Base-by-base conservation (phyloP, 2,113 vertebrate genomes). In the Lanius collurio region DNA sequence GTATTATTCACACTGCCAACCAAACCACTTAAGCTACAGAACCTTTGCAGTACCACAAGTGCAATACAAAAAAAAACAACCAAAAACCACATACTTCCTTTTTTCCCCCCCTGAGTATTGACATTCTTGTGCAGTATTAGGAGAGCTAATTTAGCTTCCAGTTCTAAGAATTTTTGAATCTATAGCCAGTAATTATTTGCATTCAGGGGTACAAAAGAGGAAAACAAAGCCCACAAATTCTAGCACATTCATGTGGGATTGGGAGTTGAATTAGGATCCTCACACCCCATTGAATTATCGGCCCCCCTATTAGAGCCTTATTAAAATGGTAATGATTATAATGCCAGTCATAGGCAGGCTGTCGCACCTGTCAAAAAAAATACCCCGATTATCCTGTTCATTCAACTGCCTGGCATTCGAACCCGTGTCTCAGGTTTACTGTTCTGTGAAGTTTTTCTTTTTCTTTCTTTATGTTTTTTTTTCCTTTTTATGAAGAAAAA, bases 151-250 rank as follows among this genome's bases (percentile, higher is more conserved):
- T 98, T 98, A 98, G 98, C 98, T 98, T 98, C 98, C 97, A 98
- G 98, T 98, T 98, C 98, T 98, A 98, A 98, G 98, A 98, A 98
- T 98, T 97, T 98, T 97, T 98, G 97, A 98, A 98, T 98, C 97
- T 98, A 98, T 98, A 98, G 97, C 98, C 98, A 98, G 98, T 98
- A 98, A 98, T 98, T 98, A 98, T 98, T 98, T 98, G 98, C 97
- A 98, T 98, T 98, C 98, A 98, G 97, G 97, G 97, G 97, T 98
- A 98, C 98, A 98, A 98, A 98, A 97, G 98, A 98, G 89, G 98
- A 98, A 98, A 98, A 98, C 98, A 98, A 98, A 98, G 98, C 97
- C 91, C 95, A 97, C 97, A 98, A 98, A 98, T 98, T 98, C 98
- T 98, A 98, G 97, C 97, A 98, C 98, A 98, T 98, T 98, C 98